Evolutionary conservation across 64 coral and sea anemone genomes (phyloP).

Genomic region (Pocillopora damicornis): DNA sequence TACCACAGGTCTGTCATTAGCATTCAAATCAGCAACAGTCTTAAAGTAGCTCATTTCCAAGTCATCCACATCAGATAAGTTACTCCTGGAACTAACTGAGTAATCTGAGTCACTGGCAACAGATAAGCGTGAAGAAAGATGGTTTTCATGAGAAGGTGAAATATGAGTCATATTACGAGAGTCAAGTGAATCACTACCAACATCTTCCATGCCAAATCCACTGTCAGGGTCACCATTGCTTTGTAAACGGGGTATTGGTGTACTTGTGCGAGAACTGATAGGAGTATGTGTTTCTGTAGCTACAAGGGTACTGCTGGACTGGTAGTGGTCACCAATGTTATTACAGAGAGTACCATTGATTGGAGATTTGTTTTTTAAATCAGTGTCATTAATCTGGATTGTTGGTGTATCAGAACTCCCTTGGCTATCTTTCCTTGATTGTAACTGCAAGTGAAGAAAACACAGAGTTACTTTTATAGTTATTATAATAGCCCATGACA

Average conservation of each 20-base stretch:
- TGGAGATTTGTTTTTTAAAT: slow-evolving; percentile 34
- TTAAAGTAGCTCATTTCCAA: slow-evolving; percentile 74
- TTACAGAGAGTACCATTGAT: slow-evolving; percentile 31
- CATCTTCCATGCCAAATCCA: slow-evolving; percentile 79
- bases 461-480: background rate
- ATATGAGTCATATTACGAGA: slow-evolving; percentile 24
- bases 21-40: slow-evolving; percentile 48
- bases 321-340: slow-evolving; percentile 52
- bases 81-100: slow-evolving; percentile 25
- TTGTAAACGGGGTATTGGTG: background rate
- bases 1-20: slow-evolving; percentile 20
- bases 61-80: slow-evolving; percentile 73
- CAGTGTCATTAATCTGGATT: slow-evolving; percentile 70
- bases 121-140: slow-evolving; percentile 36
- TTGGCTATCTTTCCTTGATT: slow-evolving; percentile 9
- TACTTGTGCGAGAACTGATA: slow-evolving; percentile 36
- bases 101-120: slow-evolving; percentile 37
- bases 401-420: slow-evolving; percentile 23
- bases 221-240: slow-evolving; percentile 55
- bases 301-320: slow-evolving; percentile 65
- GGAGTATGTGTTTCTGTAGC: slow-evolving; percentile 53
- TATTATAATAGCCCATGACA: no score
- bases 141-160: slow-evolving; percentile 27
- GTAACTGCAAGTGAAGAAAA: background rate
- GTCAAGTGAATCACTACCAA: slow-evolving; percentile 45